A percentile compares a stretch with the other conserved stretches of the same genome.
These are phyloP conservation scores for Leptinotarsa haldemani DNA, from an alignment of 2,888 invertebrate species.

Conservation along the genomic window DNA sequence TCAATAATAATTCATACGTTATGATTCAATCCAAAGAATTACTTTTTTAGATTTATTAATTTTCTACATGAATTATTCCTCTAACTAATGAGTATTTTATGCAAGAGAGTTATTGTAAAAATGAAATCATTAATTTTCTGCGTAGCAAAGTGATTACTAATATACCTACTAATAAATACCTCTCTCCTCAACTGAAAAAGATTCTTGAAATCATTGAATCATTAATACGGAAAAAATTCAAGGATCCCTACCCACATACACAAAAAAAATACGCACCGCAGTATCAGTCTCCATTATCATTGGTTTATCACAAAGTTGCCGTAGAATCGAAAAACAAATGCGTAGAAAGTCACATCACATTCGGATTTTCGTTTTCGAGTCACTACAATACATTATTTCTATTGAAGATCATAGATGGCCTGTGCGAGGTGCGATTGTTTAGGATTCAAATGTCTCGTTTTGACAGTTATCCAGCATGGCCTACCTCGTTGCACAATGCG, in stretches of 20 bases:
- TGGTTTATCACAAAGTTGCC: conserved; percentile 30
- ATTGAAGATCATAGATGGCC: conserved; percentile 43
- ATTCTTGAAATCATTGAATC: conserved; percentile 14
- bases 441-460: conserved; percentile 44
- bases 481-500: conserved; percentile 44
- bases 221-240: not conserved
- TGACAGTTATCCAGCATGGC: conserved; percentile 47
- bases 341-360: conserved; percentile 38
- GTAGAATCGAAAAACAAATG: conserved; percentile 29
- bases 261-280: conserved; percentile 51
- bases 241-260: conserved; percentile 5
- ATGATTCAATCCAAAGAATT: not conserved
- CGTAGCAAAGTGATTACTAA: conserved; percentile 25
- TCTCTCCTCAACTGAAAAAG: conserved; percentile 16
- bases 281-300: conserved; percentile 52
- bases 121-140: conserved; percentile 17
- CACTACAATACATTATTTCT: conserved; percentile 31
- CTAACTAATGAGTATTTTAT: conserved; percentile 3
- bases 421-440: conserved; percentile 38
- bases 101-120: conserved; percentile 7
- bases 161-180: conserved; percentile 9
- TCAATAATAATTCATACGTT: not conserved
- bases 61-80: conserved; percentile 7
- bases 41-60: conserved; percentile 1
- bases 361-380: conserved; percentile 20